These are phyloP conservation scores for Acrobasis suavella DNA, from an alignment of 2,888 invertebrate genomes.

Conservation along the genomic window DNA sequence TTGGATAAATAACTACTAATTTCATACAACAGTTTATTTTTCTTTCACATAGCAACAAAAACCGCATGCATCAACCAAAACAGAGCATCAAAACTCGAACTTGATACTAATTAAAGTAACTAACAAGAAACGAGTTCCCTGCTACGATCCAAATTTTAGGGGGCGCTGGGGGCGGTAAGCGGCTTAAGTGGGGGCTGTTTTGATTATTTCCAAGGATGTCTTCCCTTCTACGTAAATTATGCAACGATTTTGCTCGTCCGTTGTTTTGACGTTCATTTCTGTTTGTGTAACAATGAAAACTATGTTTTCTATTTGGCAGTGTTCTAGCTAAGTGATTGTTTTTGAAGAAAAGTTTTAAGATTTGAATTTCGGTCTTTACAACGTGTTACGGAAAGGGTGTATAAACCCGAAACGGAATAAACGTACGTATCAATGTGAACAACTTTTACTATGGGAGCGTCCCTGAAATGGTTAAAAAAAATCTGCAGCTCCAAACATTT, in stretches of 20 bases:
- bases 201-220: slow-evolving; percentile 81
- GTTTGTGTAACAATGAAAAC: slow-evolving; percentile 40
- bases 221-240: slow-evolving; percentile 80
- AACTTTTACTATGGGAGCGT: no score
- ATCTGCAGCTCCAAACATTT: no score
- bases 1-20: no score
- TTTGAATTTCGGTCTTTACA: no score
- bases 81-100: slow-evolving; percentile 64
- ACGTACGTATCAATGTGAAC: no score
- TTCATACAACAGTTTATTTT: not conserved
- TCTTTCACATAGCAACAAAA: not conserved
- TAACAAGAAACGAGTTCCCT: slow-evolving; percentile 67
- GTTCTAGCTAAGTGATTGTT: not conserved
- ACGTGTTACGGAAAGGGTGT: no score
- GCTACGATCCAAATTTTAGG: slow-evolving; percentile 58
- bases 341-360: not conserved
- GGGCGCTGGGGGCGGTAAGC: slow-evolving; percentile 60
- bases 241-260: slow-evolving; percentile 54
- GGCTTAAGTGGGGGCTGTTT: slow-evolving; percentile 74
- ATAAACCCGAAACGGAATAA: no score
- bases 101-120: slow-evolving; percentile 75
- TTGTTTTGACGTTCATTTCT: slow-evolving; percentile 51
- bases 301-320: slow-evolving; percentile 16
- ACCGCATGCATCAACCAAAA: slow-evolving; percentile 35
- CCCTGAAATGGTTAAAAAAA: no score